Conservation (phyloP, 2,888 invertebrate genomes). For the Diploptera punctata region DNA sequence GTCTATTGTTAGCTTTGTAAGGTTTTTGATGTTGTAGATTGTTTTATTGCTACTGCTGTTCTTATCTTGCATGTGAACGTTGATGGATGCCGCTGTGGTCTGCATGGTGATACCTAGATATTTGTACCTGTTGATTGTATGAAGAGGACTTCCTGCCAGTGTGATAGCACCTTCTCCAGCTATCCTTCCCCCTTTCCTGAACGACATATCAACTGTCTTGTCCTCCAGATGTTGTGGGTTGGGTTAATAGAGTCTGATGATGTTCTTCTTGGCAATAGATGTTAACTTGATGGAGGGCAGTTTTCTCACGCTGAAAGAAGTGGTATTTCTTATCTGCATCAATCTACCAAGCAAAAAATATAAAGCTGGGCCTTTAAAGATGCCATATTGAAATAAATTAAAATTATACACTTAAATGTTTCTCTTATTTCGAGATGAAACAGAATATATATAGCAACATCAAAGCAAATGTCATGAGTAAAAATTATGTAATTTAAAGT, state of each 20-base stretch:
- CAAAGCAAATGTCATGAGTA: neutral
- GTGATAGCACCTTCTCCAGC: too few relatives aligned
- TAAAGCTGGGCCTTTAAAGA: neutral
- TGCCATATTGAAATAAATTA: neutral
- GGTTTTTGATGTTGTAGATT: too few relatives aligned
- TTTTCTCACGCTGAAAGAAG: neutral
- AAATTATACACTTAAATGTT: neutral
- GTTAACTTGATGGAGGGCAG: neutral
- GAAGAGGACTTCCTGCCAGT: too few relatives aligned
- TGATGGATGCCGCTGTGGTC: too few relatives aligned
- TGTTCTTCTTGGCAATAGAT: neutral
- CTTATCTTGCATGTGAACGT: too few relatives aligned
- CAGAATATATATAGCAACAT: neutral
- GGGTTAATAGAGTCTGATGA: neutral
- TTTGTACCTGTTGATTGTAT: too few relatives aligned
- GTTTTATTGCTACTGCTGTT: too few relatives aligned
- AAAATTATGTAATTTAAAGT: neutral
- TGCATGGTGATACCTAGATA: too few relatives aligned
- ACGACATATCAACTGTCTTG: too few relatives aligned
- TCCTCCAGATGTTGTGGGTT: neutral
- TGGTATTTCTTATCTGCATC: neutral
- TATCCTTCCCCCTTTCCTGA: too few relatives aligned
- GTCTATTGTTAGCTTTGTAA: too few relatives aligned
- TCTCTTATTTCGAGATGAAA: neutral
- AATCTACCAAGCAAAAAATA: neutral